Percentiles rank a stretch among this genome's conserved stretches.
These are phyloP conservation scores for Rugalucina vietnamica DNA, from an alignment of 2,888 invertebrate genomes.

Conservation along the genomic window DNA sequence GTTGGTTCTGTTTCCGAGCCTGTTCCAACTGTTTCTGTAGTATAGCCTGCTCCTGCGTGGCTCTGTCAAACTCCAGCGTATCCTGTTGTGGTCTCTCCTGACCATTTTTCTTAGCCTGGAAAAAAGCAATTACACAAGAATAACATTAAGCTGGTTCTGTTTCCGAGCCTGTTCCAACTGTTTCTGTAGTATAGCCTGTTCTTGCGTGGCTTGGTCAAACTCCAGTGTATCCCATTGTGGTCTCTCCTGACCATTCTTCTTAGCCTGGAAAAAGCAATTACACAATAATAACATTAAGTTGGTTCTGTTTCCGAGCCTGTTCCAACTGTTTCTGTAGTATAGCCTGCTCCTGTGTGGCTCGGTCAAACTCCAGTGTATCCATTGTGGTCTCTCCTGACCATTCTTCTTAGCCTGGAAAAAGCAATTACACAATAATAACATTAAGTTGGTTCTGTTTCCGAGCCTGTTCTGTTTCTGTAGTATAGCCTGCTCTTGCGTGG, in stretches of 20 bases:
- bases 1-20: slow-evolving; percentile 81
- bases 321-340: slow-evolving; percentile 85
- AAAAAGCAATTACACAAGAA: too few species aligned
- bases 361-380: slow-evolving; percentile 87
- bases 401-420: slow-evolving; percentile 87
- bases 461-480: slow-evolving; percentile 85
- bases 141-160: slow-evolving; percentile 77
- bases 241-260: slow-evolving; percentile 92
- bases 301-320: slow-evolving; percentile 81
- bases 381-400: slow-evolving; percentile 91
- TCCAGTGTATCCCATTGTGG: slow-evolving; percentile 89
- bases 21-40: slow-evolving; percentile 85
- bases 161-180: slow-evolving; percentile 84
- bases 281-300: too few species aligned
- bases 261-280: slow-evolving; percentile 79
- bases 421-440: too few species aligned
- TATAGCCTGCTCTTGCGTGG: slow-evolving; percentile 81
- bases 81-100: slow-evolving; percentile 92
- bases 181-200: slow-evolving; percentile 84
- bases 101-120: slow-evolving; percentile 88
- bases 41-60: slow-evolving; percentile 81
- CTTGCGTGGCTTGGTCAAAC: slow-evolving; percentile 78
- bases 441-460: slow-evolving; percentile 80
- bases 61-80: slow-evolving; percentile 84
- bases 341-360: slow-evolving; percentile 80